These are phyloP conservation scores for Drosophila pallidifrons DNA, from an alignment of 1,140 invertebrate genomes.

Conservation along the genomic window DNA sequence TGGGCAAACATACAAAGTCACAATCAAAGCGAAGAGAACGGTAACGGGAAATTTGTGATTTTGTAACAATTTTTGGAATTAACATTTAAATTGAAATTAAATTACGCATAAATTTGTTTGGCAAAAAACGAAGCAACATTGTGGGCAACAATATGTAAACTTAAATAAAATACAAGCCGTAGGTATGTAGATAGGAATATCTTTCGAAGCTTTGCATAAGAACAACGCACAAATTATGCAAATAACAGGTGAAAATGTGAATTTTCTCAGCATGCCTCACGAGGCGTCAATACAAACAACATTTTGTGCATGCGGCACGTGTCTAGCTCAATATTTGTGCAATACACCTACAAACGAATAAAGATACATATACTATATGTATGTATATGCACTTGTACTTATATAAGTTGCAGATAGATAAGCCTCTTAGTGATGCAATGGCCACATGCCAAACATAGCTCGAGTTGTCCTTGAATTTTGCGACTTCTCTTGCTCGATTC, in stretches of 20 bases:
- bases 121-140: slow-evolving; percentile 1
- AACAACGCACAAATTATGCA: slow-evolving; percentile 48
- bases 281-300: slow-evolving; percentile 20
- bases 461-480: slow-evolving; percentile 9
- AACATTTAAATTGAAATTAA: slow-evolving; percentile 61
- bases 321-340: slow-evolving; percentile 18
- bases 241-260: slow-evolving; percentile 43
- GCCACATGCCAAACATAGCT: slow-evolving; percentile 14
- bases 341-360: not conserved
- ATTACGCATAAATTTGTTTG: slow-evolving; percentile 42
- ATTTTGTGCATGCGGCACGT: slow-evolving; percentile 9
- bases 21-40: not conserved
- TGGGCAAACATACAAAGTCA: slow-evolving; percentile 13
- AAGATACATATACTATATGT: no score
- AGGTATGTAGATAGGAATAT: not conserved
- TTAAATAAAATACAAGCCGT: slow-evolving; percentile 6
- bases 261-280: not conserved
- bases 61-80: slow-evolving; percentile 40
- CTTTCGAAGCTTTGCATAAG: not conserved
- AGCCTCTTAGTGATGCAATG: slow-evolving; percentile 34
- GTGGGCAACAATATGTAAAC: slow-evolving; percentile 1
- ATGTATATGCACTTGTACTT: not conserved
- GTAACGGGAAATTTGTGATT: slow-evolving; percentile 17
- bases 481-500: slow-evolving; percentile 13
- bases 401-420: slow-evolving; percentile 10